Evolutionary conservation across 1,140 invertebrate species (phyloP).

Genomic region (Drosophila rhopaloa): DNA sequence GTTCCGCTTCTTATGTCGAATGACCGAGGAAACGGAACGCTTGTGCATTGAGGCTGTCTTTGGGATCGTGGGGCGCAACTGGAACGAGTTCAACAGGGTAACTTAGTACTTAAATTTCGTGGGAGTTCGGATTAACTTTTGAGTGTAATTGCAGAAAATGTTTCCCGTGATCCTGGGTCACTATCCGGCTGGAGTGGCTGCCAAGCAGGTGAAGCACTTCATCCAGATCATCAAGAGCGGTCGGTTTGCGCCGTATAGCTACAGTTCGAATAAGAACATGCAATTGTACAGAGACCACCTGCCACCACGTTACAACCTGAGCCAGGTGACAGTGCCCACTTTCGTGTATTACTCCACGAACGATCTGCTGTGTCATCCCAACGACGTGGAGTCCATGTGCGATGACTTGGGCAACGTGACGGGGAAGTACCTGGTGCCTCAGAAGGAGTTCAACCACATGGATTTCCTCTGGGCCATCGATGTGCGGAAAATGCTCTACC

Average conservation of each 20-base stretch:
- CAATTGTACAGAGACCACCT: constrained; percentile 84
- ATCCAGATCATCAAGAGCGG: constrained; percentile 79
- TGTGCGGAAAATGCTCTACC: constrained; percentile 86
- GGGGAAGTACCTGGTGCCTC: constrained; percentile 86
- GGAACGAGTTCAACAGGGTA: constrained; percentile 81
- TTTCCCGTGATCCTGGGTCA: constrained; percentile 91
- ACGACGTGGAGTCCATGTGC: constrained; percentile 87
- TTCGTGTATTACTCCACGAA: constrained; percentile 87
- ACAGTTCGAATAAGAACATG: constrained; percentile 84
- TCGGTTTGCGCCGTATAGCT: constrained; percentile 78
- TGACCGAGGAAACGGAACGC: constrained; percentile 80
- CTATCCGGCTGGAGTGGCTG: constrained; percentile 85
- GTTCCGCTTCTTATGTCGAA: constrained; percentile 79
- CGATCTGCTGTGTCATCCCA: constrained; percentile 87
- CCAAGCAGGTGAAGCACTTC: constrained; percentile 83
- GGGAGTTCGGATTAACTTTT: rapidly evolving
- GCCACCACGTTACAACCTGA: constrained; percentile 87
- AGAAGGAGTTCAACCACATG: constrained; percentile 87
- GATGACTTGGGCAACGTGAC: constrained; percentile 85
- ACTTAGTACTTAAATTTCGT: constrained; percentile 58
- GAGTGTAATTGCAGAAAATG: constrained; percentile 85
- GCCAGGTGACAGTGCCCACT: constrained; percentile 88
- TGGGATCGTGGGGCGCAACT: constrained; percentile 79
- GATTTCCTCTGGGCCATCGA: constrained; percentile 89
- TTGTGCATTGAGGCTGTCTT: constrained; percentile 81